A percentile compares a stretch with the other conserved stretches of the same genome.
phyloP scores from a whole-genome alignment of 2,888 invertebrate species.

The Metacarcinus magister region DNA sequence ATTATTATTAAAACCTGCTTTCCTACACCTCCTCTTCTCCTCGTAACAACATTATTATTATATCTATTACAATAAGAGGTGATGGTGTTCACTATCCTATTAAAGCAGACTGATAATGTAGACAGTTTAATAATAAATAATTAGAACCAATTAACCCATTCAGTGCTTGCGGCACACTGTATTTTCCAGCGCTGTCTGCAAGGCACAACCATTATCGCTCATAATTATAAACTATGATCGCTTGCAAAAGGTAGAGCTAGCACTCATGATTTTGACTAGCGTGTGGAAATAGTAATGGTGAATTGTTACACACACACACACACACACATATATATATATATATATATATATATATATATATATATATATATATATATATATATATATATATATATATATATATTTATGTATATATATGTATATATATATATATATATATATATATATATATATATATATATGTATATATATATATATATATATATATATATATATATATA shows the following conservation, averaged over 20 bases:
- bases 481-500: slow-evolving; percentile 80
- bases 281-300: too few relatives aligned
- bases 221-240: too few relatives aligned
- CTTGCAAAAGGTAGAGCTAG: too few relatives aligned
- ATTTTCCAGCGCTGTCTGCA: too few relatives aligned
- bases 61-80: not conserved
- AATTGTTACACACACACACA: too few relatives aligned
- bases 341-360: too few relatives aligned
- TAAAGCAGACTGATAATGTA: not conserved
- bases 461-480: slow-evolving; percentile 72
- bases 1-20: not conserved
- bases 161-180: too few relatives aligned
- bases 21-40: not conserved
- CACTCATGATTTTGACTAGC: too few relatives aligned
- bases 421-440: not conserved
- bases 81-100: not conserved
- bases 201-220: too few relatives aligned
- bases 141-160: too few relatives aligned
- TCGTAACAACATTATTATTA: not conserved
- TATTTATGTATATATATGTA: not conserved
- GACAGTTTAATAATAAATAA: not conserved
- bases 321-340: too few relatives aligned
- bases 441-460: too few relatives aligned
- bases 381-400: not conserved
- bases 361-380: not conserved